Percentiles rank a stretch among this genome's conserved stretches.
These are phyloP conservation scores for Metopolophium dirhodum DNA, from an alignment of 1,140 invertebrate species.

Conservation along the genomic window DNA sequence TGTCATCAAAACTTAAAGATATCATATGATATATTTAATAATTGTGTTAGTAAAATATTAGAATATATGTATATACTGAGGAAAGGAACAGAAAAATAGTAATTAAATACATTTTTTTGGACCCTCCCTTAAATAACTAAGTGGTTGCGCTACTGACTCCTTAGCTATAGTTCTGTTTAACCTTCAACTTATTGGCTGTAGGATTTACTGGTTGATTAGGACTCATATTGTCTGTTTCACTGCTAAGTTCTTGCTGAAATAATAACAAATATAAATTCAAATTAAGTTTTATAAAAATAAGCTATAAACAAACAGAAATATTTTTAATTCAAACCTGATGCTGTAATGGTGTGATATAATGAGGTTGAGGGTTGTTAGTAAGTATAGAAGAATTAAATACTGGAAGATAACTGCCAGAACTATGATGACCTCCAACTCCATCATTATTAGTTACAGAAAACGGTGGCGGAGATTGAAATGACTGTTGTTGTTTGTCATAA, in stretches of 20 bases:
- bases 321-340: constrained; percentile 46
- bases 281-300: background rate
- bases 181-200: constrained; percentile 34
- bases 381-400: constrained; percentile 46
- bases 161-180: constrained; percentile 41
- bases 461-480: constrained; percentile 37
- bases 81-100: too few relatives aligned
- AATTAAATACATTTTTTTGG: too few relatives aligned
- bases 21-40: too few relatives aligned
- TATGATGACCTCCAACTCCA: constrained; percentile 41
- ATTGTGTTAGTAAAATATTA: too few relatives aligned
- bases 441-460: constrained; percentile 49
- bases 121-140: too few relatives aligned
- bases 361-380: constrained; percentile 32
- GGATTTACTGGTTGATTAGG: constrained; percentile 41
- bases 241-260: constrained; percentile 51
- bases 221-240: constrained; percentile 31
- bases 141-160: background rate
- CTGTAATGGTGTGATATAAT: constrained; percentile 42
- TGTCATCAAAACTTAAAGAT: too few relatives aligned
- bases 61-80: too few relatives aligned
- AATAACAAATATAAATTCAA: background rate
- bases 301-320: background rate
- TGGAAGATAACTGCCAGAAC: constrained; percentile 42
- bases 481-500: constrained; percentile 54